Evolutionary conservation across 2,113 vertebrate genomes (phyloP).

Genomic region (Aldabrachelys gigantea): DNA sequence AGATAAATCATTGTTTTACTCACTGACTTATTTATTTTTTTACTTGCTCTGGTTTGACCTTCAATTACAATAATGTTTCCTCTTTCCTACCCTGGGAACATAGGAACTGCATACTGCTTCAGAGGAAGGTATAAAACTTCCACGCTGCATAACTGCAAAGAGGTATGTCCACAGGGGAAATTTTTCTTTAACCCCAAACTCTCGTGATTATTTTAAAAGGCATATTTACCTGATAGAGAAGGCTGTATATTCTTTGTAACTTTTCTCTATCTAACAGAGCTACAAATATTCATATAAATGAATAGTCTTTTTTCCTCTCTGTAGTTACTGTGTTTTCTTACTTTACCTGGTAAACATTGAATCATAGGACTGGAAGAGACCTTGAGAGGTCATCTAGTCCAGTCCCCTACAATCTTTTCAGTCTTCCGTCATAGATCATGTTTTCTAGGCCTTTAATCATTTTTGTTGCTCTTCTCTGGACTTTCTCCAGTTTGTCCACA

Average conservation of each 20-base stretch:
- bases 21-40: background rate
- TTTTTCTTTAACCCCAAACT: slow-evolving; percentile 32
- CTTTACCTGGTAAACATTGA: background rate
- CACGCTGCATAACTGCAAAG: slow-evolving; percentile 27
- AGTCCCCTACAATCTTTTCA: no score
- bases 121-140: slow-evolving; percentile 23
- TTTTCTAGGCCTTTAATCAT: no score
- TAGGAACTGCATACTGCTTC: background rate
- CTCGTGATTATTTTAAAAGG: slow-evolving; percentile 50
- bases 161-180: background rate
- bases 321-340: slow-evolving; percentile 19
- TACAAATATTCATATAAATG: background rate
- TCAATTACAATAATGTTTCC: background rate
- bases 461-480: no score
- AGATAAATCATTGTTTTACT: background rate
- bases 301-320: background rate
- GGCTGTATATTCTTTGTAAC: background rate
- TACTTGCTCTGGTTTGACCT: slow-evolving; percentile 26
- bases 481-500: no score
- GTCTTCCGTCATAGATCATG: no score
- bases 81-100: background rate
- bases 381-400: no score
- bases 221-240: slow-evolving; percentile 41
- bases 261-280: background rate
- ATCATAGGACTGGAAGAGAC: no score